phyloP scores from a whole-genome alignment of 2,797 vertebrate species.

The Esox lucius region DNA sequence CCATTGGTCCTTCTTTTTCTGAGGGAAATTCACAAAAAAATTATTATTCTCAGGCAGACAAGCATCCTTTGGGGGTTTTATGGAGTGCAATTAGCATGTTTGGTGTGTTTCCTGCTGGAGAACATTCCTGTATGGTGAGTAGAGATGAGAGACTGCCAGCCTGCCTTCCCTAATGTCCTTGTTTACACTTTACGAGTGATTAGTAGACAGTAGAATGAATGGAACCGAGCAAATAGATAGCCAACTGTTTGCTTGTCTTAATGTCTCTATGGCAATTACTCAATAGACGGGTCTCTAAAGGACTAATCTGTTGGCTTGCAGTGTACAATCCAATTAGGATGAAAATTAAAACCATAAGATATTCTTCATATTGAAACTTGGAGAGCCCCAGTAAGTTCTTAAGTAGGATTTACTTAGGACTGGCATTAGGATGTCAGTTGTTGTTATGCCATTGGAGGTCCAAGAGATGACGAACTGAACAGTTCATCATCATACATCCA shows the following conservation, averaged over 20 bases:
- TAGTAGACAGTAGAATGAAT: not conserved
- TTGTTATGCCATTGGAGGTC: not conserved
- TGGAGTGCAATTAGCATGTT: slow-evolving; percentile 17
- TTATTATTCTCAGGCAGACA: not conserved
- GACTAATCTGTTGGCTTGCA: not conserved
- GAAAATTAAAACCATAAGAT: too few relatives aligned
- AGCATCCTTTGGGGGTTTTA: not conserved
- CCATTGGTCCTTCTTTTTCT: not conserved
- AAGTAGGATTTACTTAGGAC: too few relatives aligned
- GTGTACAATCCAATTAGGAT: too few relatives aligned
- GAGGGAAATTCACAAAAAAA: not conserved
- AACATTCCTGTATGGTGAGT: slow-evolving; percentile 59
- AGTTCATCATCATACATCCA: not conserved
- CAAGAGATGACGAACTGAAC: not conserved
- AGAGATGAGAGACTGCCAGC: slow-evolving; percentile 54
- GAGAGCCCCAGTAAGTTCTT: too few relatives aligned
- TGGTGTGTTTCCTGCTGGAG: slow-evolving; percentile 51
- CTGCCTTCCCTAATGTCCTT: slow-evolving; percentile 14
- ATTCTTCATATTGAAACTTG: too few relatives aligned
- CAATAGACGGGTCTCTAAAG: not conserved
- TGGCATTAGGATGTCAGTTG: not conserved
- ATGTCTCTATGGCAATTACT: slow-evolving; percentile 1
- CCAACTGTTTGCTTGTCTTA: slow-evolving; percentile 2
- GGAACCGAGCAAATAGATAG: not conserved
- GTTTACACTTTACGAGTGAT: slow-evolving; percentile 8